Conservation (phyloP, 2,797 vertebrate genomes). For the Poeciliopsis turneri region DNA sequence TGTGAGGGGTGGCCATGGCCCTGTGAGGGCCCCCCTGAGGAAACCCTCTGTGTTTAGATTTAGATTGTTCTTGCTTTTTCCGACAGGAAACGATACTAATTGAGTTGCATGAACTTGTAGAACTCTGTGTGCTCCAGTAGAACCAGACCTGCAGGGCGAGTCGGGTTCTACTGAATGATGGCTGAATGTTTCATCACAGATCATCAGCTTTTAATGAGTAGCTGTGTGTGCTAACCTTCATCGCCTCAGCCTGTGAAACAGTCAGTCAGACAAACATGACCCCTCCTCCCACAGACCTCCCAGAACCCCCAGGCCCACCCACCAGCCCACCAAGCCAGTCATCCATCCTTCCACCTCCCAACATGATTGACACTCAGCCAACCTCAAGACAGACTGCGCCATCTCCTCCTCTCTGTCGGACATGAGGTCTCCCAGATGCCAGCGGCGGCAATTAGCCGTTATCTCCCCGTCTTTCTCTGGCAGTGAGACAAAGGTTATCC, state of each 20-base stretch:
- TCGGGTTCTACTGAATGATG: background rate
- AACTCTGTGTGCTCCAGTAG: background rate
- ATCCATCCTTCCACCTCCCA: background rate
- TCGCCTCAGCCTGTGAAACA: background rate
- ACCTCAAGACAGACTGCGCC: background rate
- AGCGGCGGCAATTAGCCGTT: constrained; percentile 33
- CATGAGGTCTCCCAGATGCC: constrained; percentile 30
- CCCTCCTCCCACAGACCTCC: background rate
- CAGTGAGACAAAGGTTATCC: constrained; percentile 27
- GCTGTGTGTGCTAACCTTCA: background rate
- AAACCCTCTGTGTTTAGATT: background rate
- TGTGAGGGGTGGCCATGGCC: too few relatives aligned
- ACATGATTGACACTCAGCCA: constrained; percentile 3
- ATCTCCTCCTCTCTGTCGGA: constrained; percentile 13
- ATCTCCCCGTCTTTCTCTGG: constrained; percentile 29
- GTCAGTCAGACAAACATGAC: constrained; percentile 36
- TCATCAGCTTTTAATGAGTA: background rate
- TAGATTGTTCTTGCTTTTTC: background rate
- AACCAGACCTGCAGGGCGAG: background rate
- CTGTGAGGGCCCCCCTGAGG: too few relatives aligned
- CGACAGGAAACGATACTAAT: background rate
- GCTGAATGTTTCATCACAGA: background rate
- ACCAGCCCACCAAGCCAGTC: background rate
- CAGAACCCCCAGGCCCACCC: background rate
- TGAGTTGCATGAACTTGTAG: background rate